These are phyloP conservation scores for Mormyrus lacerda DNA, from an alignment of 2,113 vertebrate species.

Conservation along the genomic window DNA sequence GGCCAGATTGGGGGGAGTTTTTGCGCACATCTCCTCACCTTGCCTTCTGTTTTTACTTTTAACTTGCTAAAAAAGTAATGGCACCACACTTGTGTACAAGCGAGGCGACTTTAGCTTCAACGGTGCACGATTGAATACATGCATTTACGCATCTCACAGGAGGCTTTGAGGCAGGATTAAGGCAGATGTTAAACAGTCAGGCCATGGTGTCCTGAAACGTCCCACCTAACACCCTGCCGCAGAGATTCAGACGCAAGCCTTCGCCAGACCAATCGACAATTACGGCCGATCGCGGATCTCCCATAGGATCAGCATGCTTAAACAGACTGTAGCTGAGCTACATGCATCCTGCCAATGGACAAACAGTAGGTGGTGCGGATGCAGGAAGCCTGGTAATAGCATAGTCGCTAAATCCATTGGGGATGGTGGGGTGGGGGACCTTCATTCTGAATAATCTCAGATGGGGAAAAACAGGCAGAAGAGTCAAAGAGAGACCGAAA, in stretches of 20 bases:
- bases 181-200: neutral
- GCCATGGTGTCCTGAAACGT: too few relatives aligned
- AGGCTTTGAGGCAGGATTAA: neutral
- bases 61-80: neutral
- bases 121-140: neutral
- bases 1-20: neutral
- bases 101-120: neutral
- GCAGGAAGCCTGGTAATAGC: neutral
- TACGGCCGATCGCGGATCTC: neutral
- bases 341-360: neutral
- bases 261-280: neutral
- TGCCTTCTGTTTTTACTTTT: neutral
- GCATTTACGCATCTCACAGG: neutral
- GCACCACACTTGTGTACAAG: neutral
- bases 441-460: neutral
- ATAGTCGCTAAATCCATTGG: neutral
- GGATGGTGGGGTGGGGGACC: neutral
- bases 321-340: neutral
- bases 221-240: too few relatives aligned
- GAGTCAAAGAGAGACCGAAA: neutral
- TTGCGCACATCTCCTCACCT: neutral
- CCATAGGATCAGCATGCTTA: neutral
- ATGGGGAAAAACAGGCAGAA: neutral
- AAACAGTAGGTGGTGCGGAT: neutral
- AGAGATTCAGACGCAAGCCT: neutral